phyloP scores from a whole-genome alignment of 2,797 vertebrate genomes.

The Clarias fuscus region DNA sequence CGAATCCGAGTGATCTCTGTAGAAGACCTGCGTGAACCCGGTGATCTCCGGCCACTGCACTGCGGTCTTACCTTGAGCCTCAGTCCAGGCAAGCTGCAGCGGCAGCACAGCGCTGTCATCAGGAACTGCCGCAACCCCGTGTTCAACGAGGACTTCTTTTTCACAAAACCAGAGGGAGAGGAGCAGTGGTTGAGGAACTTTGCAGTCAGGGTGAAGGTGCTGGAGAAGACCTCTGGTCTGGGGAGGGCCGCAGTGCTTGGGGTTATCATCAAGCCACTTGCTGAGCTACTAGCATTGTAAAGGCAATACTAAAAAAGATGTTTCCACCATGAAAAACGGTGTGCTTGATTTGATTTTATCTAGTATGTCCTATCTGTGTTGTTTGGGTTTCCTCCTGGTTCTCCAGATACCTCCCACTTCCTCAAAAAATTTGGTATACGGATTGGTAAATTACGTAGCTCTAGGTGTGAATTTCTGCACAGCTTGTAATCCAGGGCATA shows the following conservation, averaged over 20 bases:
- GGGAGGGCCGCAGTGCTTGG: conserved; percentile 65
- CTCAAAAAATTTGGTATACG: background rate
- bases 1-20: conserved; percentile 68
- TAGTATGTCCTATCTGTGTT: background rate
- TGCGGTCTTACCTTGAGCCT: conserved; percentile 69
- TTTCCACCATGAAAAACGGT: background rate
- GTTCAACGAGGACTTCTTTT: conserved; percentile 78
- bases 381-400: background rate
- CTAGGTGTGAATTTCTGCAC: background rate
- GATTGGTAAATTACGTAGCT: background rate
- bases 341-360: background rate
- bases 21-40: conserved; percentile 60
- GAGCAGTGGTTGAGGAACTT: conserved; percentile 59
- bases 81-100: conserved; percentile 70
- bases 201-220: conserved; percentile 69
- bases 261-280: conserved; percentile 63
- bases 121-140: conserved; percentile 65
- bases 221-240: conserved; percentile 66
- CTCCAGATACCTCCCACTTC: too few species aligned
- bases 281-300: conserved; percentile 58
- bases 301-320: background rate
- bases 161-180: conserved; percentile 64
- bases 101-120: conserved; percentile 68
- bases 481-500: background rate
- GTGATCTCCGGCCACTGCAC: conserved; percentile 57